Conservation (phyloP, 2,888 invertebrate genomes). For the Dorcus parallelipipedus region DNA sequence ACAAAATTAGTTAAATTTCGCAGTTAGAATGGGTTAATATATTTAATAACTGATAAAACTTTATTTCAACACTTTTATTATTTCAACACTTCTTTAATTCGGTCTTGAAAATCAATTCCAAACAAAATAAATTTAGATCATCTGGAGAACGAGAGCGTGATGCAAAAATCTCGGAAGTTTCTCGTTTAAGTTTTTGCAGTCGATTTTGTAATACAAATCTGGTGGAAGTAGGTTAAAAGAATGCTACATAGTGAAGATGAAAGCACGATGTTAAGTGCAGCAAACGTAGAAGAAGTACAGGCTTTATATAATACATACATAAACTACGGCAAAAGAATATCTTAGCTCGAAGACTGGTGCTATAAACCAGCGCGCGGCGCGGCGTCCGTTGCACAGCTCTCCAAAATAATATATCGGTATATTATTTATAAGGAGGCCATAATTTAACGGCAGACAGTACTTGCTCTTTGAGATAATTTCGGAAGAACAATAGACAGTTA, state of each 20-base stretch:
- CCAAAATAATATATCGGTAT: conserved; percentile 45
- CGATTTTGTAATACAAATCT: not conserved
- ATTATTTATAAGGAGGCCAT: conserved; percentile 47
- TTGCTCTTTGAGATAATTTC: conserved; percentile 21
- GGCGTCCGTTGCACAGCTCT: conserved; percentile 43
- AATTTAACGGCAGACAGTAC: conserved; percentile 44
- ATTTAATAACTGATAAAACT: too few relatives aligned
- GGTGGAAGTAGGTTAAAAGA: not conserved
- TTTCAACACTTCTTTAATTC: too few relatives aligned
- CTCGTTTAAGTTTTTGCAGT: too few relatives aligned
- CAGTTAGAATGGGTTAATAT: too few relatives aligned
- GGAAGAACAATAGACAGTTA: conserved; percentile 28
- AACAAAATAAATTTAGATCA: too few relatives aligned
- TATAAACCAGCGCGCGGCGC: not conserved
- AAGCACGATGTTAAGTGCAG: not conserved
- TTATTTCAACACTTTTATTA: too few relatives aligned
- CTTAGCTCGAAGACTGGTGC: not conserved
- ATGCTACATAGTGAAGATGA: not conserved
- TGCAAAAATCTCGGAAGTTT: too few relatives aligned
- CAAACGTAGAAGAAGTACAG: not conserved
- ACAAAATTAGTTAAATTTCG: too few relatives aligned
- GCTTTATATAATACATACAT: not conserved
- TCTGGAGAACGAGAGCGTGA: too few relatives aligned
- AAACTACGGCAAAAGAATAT: not conserved
- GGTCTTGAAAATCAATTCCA: too few relatives aligned